phyloP scores from a whole-genome alignment of 1,140 invertebrate genomes.

The Drosophila athabasca region DNA sequence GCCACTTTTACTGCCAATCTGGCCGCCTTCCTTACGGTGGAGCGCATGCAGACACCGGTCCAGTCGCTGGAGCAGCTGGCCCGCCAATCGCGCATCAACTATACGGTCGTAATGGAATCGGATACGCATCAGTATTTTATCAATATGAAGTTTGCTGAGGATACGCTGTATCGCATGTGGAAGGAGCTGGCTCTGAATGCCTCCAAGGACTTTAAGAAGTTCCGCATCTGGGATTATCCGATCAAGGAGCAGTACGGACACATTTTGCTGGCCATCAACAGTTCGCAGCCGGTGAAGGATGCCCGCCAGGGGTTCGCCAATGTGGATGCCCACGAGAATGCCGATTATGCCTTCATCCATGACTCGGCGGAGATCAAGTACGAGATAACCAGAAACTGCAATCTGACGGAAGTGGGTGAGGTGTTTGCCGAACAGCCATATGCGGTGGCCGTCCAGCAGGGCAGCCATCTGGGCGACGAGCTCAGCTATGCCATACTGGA shows the following conservation, averaged over 20 bases:
- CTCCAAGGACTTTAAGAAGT: conserved; percentile 85
- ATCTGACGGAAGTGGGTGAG: conserved; percentile 93
- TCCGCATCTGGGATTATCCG: conserved; percentile 95
- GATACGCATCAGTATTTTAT: conserved; percentile 93
- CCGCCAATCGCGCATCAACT: conserved; percentile 94
- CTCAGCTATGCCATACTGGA: conserved; percentile 91
- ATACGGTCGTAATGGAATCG: conserved; percentile 93
- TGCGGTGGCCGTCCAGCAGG: conserved; percentile 93
- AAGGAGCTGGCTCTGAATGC: conserved; percentile 94
- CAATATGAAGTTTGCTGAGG: conserved; percentile 96
- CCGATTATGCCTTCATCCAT: conserved; percentile 95
- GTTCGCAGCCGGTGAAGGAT: conserved; percentile 88
- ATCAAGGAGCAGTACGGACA: conserved; percentile 95
- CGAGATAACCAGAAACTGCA: conserved; percentile 92
- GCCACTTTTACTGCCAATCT: conserved; percentile 98
- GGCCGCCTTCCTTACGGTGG: conserved; percentile 97
- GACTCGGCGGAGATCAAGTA: conserved; percentile 94
- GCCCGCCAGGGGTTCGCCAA: conserved; percentile 90
- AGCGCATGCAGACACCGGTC: conserved; percentile 96
- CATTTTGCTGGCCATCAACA: conserved; percentile 92
- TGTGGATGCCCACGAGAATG: conserved; percentile 90
- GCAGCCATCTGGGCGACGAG: conserved; percentile 89
- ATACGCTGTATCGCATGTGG: conserved; percentile 94
- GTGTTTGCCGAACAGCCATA: conserved; percentile 95
- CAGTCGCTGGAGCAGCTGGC: conserved; percentile 94